Percentiles rank a stretch among this genome's conserved stretches.
Evolutionary conservation across 2,888 invertebrate genomes (phyloP).

Genomic region (Dascillus cervinus): DNA sequence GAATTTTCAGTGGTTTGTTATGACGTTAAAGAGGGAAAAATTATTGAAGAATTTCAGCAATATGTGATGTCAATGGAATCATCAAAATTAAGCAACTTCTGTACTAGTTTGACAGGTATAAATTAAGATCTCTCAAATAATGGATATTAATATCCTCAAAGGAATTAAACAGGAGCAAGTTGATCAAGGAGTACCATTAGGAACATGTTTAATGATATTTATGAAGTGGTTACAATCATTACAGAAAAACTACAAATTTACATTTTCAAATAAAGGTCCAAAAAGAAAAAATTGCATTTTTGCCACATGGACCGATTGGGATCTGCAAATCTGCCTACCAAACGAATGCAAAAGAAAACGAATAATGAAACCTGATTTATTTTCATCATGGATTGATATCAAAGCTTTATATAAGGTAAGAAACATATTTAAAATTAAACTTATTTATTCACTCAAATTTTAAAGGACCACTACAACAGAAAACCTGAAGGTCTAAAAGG

Average conservation of each 20-base stretch:
- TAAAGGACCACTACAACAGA: slow-evolving; percentile 48
- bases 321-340: slow-evolving; percentile 50
- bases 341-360: slow-evolving; percentile 54
- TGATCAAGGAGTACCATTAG: slow-evolving; percentile 45
- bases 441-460: no score
- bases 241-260: slow-evolving; percentile 42
- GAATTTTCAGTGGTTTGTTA: slow-evolving; percentile 56
- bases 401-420: slow-evolving; percentile 44
- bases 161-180: slow-evolving; percentile 52
- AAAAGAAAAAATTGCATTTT: slow-evolving; percentile 41
- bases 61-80: slow-evolving; percentile 54
- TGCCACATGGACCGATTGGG: slow-evolving; percentile 59
- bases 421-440: no score
- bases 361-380: slow-evolving; percentile 45
- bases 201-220: slow-evolving; percentile 47
- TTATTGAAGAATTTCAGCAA: slow-evolving; percentile 52
- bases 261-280: slow-evolving; percentile 21
- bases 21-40: slow-evolving; percentile 45
- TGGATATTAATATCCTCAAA: slow-evolving; percentile 18
- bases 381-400: slow-evolving; percentile 54
- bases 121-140: slow-evolving; percentile 2
- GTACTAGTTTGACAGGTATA: slow-evolving; percentile 45
- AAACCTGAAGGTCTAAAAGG: slow-evolving; percentile 48
- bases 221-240: slow-evolving; percentile 48
- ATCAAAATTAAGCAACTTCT: slow-evolving; percentile 50